These are phyloP conservation scores for Pollenia angustigena DNA, from an alignment of 2,888 invertebrate species.

Conservation along the genomic window DNA sequence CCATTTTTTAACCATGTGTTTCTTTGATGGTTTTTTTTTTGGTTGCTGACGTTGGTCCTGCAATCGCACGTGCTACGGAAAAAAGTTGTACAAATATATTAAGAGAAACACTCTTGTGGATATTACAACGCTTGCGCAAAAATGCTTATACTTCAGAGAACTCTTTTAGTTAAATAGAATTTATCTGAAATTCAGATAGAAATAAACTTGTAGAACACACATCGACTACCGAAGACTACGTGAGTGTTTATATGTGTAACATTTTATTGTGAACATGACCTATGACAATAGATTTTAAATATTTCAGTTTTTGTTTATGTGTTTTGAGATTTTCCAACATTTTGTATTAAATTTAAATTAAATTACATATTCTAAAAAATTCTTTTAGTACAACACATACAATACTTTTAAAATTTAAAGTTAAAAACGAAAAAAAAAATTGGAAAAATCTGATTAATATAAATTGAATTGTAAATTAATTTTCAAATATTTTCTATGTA, in stretches of 20 bases:
- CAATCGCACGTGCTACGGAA: constrained; percentile 62
- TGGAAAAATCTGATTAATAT: constrained; percentile 43
- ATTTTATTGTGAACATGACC: constrained; percentile 58
- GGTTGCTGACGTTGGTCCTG: constrained; percentile 22
- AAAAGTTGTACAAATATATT: neutral
- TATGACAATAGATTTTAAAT: constrained; percentile 64
- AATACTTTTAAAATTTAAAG: constrained; percentile 7
- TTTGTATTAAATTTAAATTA: constrained; percentile 29
- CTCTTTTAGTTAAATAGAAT: constrained; percentile 22
- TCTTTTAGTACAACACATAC: constrained; percentile 4
- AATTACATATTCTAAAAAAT: constrained; percentile 41
- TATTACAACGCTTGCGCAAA: constrained; percentile 13
- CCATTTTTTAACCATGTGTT: constrained; percentile 66
- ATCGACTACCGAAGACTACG: neutral
- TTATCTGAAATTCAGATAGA: constrained; percentile 61
- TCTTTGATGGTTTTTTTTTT: constrained; percentile 18
- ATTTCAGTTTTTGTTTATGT: constrained; percentile 15
- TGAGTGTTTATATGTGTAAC: constrained; percentile 10
- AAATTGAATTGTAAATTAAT: constrained; percentile 55
- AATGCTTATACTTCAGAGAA: neutral
- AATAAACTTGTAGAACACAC: constrained; percentile 63
- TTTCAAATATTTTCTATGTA: neutral
- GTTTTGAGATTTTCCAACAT: constrained; percentile 19
- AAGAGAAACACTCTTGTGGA: constrained; percentile 51
- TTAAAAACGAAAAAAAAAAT: neutral